Evolutionary conservation across 2,888 invertebrate species (phyloP), one percentile per base, ranked within the genome.

Genomic region (Siphlonurus alternatus): DNA sequence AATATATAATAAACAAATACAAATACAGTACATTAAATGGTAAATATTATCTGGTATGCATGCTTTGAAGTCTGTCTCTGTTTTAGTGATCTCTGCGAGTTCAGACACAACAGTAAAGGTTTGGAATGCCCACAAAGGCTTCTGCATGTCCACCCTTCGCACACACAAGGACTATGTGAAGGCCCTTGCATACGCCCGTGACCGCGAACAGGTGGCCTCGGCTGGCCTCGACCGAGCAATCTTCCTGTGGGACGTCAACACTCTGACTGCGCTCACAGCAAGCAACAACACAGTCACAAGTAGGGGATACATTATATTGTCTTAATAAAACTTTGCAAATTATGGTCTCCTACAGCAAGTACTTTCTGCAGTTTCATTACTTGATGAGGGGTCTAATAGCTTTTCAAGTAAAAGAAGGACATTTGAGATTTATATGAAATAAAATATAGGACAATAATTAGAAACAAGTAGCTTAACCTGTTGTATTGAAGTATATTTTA

Each of bases 21-120:
- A n/a, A n/a, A n/a, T n/a, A n/a, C n/a, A n/a, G n/a, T n/a, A n/a
- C n/a, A n/a, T n/a, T n/a, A n/a, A n/a, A n/a, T n/a, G n/a, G n/a
- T n/a, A n/a, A n/a, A n/a, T n/a, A n/a, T n/a, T n/a, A n/a, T n/a
- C n/a, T n/a, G n/a, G n/a, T n/a, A n/a, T n/a, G n/a, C n/a, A n/a
- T n/a, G n/a, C n/a, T n/a, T n/a, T n/a, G n/a, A n/a, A n/a, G n/a
- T n/a, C n/a, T n/a, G n/a, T n/a, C n/a, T n/a, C n/a, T n/a, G n/a
- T 77, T 81, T 23, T 75, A 93, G 92, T 99, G 71, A 98, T 99
- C 75, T 98, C 98, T 67, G 98, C 98, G 2, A 98, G 98, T 73
- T 96, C 96, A 67, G 99, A 99, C 76, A 97, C 98, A 22, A 99
- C 99, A 59, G 97, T 99, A 0, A 99, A 99, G 78, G 96, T 99